Evolutionary conservation across 2,888 invertebrate genomes (phyloP).

Genomic region (Gnatocerus cornutus): DNA sequence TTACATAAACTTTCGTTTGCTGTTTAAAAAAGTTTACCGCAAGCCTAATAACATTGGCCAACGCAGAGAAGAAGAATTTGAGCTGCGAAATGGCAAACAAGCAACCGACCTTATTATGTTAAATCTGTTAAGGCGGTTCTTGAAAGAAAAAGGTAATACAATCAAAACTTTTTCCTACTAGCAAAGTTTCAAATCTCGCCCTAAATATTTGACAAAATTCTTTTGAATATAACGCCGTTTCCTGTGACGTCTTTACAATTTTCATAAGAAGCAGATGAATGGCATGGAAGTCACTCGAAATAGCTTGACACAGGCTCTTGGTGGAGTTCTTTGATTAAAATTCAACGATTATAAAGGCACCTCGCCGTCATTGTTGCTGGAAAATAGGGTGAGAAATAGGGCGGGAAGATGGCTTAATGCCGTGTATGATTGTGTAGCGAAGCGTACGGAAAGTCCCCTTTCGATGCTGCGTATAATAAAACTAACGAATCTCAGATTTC

Average conservation of each 20-base stretch:
- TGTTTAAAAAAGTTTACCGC: conserved; percentile 30
- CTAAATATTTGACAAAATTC: conserved; percentile 33
- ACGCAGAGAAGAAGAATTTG: conserved; percentile 28
- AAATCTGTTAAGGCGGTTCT: conserved; percentile 27
- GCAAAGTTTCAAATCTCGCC: conserved; percentile 15
- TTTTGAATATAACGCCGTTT: conserved; percentile 21
- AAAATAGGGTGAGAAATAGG: conserved; percentile 27
- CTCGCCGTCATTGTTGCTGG: conserved; percentile 18
- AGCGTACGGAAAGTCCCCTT: conserved; percentile 9
- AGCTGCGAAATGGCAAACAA: conserved; percentile 30
- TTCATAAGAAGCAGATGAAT: conserved; percentile 21
- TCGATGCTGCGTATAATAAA: conserved; percentile 33
- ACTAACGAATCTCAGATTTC: conserved; percentile 37
- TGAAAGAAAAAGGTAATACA: conserved; percentile 34
- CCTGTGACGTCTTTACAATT: conserved; percentile 3
- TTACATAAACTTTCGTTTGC: conserved; percentile 22
- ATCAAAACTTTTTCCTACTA: conserved; percentile 33
- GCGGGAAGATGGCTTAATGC: conserved; percentile 28
- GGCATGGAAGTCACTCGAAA: conserved; percentile 13
- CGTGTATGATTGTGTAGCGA: conserved; percentile 32
- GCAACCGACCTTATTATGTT: conserved; percentile 32
- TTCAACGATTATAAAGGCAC: conserved; percentile 32
- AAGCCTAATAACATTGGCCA: conserved; percentile 17
- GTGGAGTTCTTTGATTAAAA: conserved; percentile 32
- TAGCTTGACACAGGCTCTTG: conserved; percentile 15